Evolutionary conservation across 2,797 vertebrate species (phyloP).

Genomic region (Phoebastria nigripes): DNA sequence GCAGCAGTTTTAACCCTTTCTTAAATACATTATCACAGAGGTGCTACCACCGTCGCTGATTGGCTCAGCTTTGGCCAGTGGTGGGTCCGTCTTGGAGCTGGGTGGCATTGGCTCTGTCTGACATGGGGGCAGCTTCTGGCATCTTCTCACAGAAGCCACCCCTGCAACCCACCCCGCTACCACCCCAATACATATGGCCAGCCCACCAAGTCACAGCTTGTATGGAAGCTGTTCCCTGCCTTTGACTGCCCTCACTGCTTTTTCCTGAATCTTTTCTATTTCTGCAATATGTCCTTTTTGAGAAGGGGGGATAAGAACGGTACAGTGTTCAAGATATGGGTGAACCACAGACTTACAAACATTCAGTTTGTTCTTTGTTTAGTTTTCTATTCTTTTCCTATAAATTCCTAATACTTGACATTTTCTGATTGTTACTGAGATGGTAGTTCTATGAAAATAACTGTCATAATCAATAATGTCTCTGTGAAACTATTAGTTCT

Average conservation of each 20-base stretch:
- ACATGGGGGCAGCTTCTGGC: neutral
- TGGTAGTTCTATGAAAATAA: neutral
- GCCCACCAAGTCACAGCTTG: neutral
- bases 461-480: neutral
- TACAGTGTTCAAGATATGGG: neutral
- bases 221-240: neutral
- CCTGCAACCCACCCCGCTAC: neutral
- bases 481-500: neutral
- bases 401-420: neutral
- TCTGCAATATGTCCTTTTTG: neutral
- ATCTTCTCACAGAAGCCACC: neutral
- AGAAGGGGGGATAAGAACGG: neutral
- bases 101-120: neutral
- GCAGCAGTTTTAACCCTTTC: neutral
- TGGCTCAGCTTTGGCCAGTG: neutral
- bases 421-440: neutral
- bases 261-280: neutral
- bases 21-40: neutral
- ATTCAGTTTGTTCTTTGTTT: neutral
- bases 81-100: neutral
- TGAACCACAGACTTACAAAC: neutral
- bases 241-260: neutral
- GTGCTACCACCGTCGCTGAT: rapidly evolving
- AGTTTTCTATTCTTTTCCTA: neutral
- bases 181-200: neutral